Conservation (phyloP, 2,113 vertebrate species). For the Oplegnathus fasciatus region DNA sequence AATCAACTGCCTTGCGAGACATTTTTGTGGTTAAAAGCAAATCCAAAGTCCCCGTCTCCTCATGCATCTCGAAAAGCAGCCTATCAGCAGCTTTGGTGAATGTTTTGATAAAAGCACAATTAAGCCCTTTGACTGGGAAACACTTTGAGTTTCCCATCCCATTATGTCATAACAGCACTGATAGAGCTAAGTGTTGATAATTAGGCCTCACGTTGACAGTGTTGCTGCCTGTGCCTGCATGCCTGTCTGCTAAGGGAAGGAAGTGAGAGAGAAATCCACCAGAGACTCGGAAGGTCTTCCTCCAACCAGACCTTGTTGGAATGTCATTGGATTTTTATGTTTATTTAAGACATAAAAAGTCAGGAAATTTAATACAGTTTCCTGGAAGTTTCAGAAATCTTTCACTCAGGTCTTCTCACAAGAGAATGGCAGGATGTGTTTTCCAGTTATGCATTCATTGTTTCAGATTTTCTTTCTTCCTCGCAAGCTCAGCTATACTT, state of each 20-base stretch:
- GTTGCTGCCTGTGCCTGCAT: conserved; percentile 1
- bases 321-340: neutral
- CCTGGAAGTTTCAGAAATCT: neutral
- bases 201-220: neutral
- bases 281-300: neutral
- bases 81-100: conserved; percentile 27
- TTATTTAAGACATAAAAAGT: neutral
- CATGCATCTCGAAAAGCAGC: neutral
- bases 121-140: conserved; percentile 20
- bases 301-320: neutral
- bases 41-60: neutral
- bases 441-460: neutral
- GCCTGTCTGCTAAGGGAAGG: neutral
- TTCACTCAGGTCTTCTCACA: neutral
- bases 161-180: neutral
- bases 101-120: conserved; percentile 31
- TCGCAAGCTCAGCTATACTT: neutral
- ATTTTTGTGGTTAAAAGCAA: conserved; percentile 19
- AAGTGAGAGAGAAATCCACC: conserved; percentile 1
- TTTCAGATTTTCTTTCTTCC: neutral
- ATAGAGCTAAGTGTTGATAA: neutral
- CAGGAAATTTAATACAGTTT: neutral
- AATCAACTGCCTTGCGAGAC: neutral
- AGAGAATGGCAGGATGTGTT: neutral
- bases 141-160: conserved; percentile 13